Evolutionary conservation across 2,113 vertebrate species (phyloP).

Genomic region (Pavo muticus): DNA sequence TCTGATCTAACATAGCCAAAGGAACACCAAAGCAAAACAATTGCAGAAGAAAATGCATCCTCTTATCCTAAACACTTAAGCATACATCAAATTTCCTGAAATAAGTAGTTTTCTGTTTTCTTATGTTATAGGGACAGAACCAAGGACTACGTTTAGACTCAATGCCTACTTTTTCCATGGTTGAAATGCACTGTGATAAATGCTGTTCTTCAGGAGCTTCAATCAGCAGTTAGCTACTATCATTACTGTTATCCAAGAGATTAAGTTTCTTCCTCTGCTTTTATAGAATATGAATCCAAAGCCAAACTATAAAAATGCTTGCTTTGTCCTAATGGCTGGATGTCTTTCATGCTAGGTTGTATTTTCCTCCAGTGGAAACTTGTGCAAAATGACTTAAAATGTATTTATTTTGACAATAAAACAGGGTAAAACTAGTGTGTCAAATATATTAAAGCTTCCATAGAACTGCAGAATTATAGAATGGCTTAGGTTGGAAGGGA

Average conservation of each 20-base stretch:
- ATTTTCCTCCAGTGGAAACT: not conserved
- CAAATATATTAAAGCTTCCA: not conserved
- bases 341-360: not conserved
- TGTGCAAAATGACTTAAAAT: not conserved
- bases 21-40: not conserved
- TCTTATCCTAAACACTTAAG: not conserved
- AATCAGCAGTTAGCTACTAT: not conserved
- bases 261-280: not conserved
- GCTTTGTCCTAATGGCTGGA: not conserved
- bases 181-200: not conserved
- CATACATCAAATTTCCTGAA: not conserved
- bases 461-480: too few relatives aligned
- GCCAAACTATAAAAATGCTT: rapidly evolving
- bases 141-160: not conserved
- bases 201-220: not conserved
- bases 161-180: not conserved
- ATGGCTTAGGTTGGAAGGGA: too few relatives aligned
- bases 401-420: not conserved
- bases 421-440: not conserved
- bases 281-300: not conserved
- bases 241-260: not conserved
- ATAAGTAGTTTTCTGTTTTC: not conserved
- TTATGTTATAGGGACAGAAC: not conserved
- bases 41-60: not conserved
- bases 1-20: not conserved